Evolutionary conservation across 2,797 vertebrate genomes (phyloP).

Genomic region (Neosilurus hyrtlii): DNA sequence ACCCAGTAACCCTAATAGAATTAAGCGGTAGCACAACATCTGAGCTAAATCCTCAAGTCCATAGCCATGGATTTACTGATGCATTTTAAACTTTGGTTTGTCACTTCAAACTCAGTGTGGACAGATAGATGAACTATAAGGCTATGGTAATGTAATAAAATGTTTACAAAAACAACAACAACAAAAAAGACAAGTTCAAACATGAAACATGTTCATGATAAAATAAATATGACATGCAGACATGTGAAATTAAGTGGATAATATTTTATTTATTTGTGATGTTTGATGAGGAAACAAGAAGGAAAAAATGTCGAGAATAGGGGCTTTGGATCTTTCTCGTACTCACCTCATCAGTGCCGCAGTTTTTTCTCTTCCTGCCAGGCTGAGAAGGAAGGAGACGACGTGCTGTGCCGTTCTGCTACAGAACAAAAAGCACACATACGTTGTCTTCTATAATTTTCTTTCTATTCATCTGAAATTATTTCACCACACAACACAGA

Average conservation of each 20-base stretch:
- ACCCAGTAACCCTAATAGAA: too few relatives aligned
- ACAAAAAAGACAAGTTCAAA: background rate
- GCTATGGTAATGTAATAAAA: background rate
- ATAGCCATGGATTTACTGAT: background rate
- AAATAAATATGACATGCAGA: background rate
- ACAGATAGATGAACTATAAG: background rate
- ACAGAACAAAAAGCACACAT: background rate
- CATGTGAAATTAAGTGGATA: background rate
- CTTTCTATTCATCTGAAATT: background rate
- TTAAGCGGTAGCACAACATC: too few relatives aligned
- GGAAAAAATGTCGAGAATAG: background rate
- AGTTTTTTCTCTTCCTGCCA: constrained; percentile 87
- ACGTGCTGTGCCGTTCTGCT: constrained; percentile 83
- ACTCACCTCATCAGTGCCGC: constrained; percentile 83
- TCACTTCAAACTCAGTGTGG: background rate
- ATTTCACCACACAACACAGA: background rate
- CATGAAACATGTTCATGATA: background rate
- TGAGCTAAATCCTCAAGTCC: background rate
- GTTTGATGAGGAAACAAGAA: background rate
- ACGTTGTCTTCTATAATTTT: background rate
- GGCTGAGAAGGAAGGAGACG: constrained; percentile 81
- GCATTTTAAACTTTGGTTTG: background rate
- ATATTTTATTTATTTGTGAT: background rate
- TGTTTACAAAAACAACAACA: background rate
- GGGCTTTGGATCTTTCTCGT: background rate